Conservation (phyloP, 2,888 invertebrate genomes). For the Blera fallax region DNA sequence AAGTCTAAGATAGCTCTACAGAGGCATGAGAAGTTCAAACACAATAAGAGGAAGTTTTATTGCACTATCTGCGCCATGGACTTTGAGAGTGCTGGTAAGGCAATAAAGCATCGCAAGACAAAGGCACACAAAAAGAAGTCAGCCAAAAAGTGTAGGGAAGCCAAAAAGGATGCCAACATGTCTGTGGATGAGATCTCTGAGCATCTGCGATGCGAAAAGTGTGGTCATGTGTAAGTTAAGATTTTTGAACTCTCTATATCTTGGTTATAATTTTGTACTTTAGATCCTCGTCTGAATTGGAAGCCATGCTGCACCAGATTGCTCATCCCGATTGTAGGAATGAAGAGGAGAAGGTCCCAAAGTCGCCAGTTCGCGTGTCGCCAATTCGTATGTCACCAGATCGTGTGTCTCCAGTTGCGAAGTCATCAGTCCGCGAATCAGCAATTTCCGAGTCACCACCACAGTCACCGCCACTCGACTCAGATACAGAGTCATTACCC, state of each 20-base stretch:
- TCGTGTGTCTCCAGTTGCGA: too few relatives aligned
- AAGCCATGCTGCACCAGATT: slow-evolving; percentile 76
- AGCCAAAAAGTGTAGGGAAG: slow-evolving; percentile 82
- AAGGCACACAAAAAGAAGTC: slow-evolving; percentile 85
- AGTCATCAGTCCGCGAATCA: too few relatives aligned
- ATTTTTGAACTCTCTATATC: too few relatives aligned
- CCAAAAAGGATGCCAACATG: slow-evolving; percentile 82
- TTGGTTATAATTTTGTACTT: neutral
- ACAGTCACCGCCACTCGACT: too few relatives aligned
- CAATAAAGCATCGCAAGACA: slow-evolving; percentile 86
- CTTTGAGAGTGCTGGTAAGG: slow-evolving; percentile 85
- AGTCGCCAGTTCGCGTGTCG: neutral
- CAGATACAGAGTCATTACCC: too few relatives aligned
- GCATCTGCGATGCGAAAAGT: slow-evolving; percentile 46
- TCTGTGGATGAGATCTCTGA: slow-evolving; percentile 83
- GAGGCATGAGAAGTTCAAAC: slow-evolving; percentile 85
- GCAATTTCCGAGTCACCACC: too few relatives aligned
- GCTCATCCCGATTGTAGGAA: slow-evolving; percentile 59
- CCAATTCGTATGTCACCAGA: neutral
- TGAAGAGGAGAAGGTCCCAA: neutral
- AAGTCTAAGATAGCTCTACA: slow-evolving; percentile 86
- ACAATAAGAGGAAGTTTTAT: slow-evolving; percentile 85
- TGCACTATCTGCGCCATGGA: slow-evolving; percentile 87
- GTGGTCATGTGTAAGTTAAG: slow-evolving; percentile 70
- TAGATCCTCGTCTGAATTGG: slow-evolving; percentile 73